A percentile compares a stretch with the other conserved stretches of the same genome.
Evolutionary conservation across 2,113 vertebrate species (phyloP).

Genomic region (Macroglossus sobrinus): DNA sequence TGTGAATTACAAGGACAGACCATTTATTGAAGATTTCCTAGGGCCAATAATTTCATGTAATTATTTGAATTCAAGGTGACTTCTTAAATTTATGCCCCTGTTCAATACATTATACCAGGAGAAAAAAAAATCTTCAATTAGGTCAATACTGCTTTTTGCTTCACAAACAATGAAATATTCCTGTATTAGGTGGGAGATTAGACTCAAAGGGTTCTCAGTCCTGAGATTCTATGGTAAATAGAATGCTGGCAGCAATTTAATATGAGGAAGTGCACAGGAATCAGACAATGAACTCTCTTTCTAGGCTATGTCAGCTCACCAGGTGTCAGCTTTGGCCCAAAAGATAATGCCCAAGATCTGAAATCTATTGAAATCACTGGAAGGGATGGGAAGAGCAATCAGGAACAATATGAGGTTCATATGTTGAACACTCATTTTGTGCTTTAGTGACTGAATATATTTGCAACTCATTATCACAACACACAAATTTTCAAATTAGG

Average conservation of each 20-base stretch:
- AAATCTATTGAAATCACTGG: background rate
- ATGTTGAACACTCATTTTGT: background rate
- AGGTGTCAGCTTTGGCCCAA: background rate
- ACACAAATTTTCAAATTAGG: background rate
- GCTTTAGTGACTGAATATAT: background rate
- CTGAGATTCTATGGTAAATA: background rate
- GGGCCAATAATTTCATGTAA: background rate
- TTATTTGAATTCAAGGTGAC: conserved; percentile 18
- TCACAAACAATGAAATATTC: background rate
- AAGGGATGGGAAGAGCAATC: background rate
- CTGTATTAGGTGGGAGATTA: background rate
- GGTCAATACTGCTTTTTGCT: background rate
- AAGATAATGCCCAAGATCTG: background rate
- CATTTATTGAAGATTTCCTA: background rate
- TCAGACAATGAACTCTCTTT: background rate
- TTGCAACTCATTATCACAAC: background rate
- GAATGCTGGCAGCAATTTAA: background rate
- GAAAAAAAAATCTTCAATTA: background rate
- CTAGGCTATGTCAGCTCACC: background rate
- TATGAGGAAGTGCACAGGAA: background rate
- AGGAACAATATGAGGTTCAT: background rate
- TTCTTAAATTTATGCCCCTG: background rate
- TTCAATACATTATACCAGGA: background rate
- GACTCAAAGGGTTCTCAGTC: background rate
- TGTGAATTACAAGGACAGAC: background rate